These are phyloP conservation scores for Nyctereutes procyonoides DNA, from an alignment of 2,113 vertebrate genomes.

Conservation along the genomic window DNA sequence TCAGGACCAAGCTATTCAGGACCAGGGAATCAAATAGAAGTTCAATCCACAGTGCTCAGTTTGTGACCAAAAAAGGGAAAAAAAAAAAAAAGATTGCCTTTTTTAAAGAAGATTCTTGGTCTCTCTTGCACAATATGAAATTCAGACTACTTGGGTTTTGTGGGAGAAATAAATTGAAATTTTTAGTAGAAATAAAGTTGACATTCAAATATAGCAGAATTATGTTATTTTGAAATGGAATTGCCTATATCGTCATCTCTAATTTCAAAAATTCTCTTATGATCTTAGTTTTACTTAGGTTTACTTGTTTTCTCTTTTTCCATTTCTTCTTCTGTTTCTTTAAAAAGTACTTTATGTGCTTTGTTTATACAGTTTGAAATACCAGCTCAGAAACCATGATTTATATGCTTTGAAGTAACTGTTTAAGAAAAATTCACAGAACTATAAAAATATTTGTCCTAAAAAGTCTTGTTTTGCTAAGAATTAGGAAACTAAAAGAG, in stretches of 20 bases:
- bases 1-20: background rate
- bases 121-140: background rate
- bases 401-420: background rate
- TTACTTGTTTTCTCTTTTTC: background rate
- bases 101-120: background rate
- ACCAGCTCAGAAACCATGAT: background rate
- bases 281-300: background rate
- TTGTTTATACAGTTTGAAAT: background rate
- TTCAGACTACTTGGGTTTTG: background rate
- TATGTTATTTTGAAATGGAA: background rate
- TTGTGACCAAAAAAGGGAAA: background rate
- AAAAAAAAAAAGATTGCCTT: background rate
- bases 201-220: background rate
- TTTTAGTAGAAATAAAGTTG: background rate
- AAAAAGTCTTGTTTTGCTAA: background rate
- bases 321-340: background rate
- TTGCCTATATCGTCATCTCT: background rate
- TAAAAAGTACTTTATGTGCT: background rate
- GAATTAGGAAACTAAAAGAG: background rate
- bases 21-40: background rate
- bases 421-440: conserved; percentile 6
- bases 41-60: background rate
- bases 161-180: background rate
- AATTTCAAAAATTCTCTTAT: background rate
- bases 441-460: background rate